A percentile compares a stretch with the other conserved stretches of the same genome.
Conservation (phyloP, 2,113 vertebrate genomes). For the Pagrus major region DNA sequence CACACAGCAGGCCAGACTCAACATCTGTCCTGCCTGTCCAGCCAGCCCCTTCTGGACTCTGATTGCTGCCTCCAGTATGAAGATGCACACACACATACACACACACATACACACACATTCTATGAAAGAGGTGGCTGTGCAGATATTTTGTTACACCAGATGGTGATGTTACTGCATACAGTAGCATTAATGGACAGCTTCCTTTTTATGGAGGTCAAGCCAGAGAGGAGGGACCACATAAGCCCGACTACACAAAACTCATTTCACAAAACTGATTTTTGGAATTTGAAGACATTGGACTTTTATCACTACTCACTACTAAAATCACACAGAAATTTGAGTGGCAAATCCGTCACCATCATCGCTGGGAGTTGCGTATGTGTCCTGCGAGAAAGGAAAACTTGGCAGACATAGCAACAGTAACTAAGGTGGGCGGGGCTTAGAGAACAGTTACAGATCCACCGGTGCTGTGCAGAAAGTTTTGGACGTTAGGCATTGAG, state of each 20-base stretch:
- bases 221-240: neutral
- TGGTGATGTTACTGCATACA: constrained; percentile 12
- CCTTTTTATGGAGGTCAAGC: neutral
- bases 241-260: neutral
- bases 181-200: constrained; percentile 13
- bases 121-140: neutral
- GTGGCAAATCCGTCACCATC: too few relatives aligned
- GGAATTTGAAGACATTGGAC: neutral
- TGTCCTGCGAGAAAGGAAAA: too few relatives aligned
- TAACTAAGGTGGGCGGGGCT: too few relatives aligned
- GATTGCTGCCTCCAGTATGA: neutral
- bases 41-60: constrained; percentile 42
- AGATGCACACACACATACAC: constrained; percentile 4
- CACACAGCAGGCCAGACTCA: constrained; percentile 8
- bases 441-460: too few relatives aligned
- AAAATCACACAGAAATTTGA: too few relatives aligned
- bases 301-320: too few relatives aligned
- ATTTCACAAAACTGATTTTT: neutral
- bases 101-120: neutral
- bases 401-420: too few relatives aligned
- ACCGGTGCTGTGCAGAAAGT: too few relatives aligned
- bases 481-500: too few relatives aligned
- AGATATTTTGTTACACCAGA: constrained; percentile 37
- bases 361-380: too few relatives aligned
- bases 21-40: constrained; percentile 60